Conservation (phyloP, 2,113 vertebrate genomes). For the Galeopterus variegatus region DNA sequence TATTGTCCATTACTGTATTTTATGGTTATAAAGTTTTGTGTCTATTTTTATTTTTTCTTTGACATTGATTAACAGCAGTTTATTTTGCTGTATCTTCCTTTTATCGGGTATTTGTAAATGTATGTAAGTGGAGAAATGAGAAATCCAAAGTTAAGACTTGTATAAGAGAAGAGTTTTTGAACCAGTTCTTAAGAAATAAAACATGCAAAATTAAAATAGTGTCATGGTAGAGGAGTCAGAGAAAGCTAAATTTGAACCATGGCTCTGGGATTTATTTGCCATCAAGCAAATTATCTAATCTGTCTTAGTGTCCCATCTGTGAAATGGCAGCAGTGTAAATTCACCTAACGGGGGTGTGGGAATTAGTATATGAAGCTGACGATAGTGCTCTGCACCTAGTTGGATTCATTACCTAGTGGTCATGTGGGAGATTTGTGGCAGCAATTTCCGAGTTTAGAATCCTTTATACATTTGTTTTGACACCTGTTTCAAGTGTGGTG, state of each 20-base stretch:
- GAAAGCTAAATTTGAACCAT: neutral
- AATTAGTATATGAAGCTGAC: rapidly evolving
- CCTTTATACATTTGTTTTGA: neutral
- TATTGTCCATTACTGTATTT: neutral
- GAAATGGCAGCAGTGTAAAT: neutral
- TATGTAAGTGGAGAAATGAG: neutral
- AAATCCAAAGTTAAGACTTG: neutral
- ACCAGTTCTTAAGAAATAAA: neutral
- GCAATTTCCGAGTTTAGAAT: neutral
- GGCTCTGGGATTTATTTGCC: neutral
- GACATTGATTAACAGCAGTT: neutral
- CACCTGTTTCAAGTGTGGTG: neutral
- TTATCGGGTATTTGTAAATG: neutral
- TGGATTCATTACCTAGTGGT: neutral
- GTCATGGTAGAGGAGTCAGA: rapidly evolving
- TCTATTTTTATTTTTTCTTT: neutral
- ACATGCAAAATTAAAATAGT: rapidly evolving
- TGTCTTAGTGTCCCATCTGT: neutral
- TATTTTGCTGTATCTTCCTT: neutral
- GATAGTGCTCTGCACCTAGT: rapidly evolving
- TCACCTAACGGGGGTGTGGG: rapidly evolving
- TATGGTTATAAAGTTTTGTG: neutral
- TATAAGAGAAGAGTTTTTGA: neutral
- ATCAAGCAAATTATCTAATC: neutral
- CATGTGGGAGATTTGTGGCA: neutral